Evolutionary conservation across 2,888 invertebrate species (phyloP), one percentile per base, ranked within the genome.

Genomic region (Pycnomerus fuliginosus): DNA sequence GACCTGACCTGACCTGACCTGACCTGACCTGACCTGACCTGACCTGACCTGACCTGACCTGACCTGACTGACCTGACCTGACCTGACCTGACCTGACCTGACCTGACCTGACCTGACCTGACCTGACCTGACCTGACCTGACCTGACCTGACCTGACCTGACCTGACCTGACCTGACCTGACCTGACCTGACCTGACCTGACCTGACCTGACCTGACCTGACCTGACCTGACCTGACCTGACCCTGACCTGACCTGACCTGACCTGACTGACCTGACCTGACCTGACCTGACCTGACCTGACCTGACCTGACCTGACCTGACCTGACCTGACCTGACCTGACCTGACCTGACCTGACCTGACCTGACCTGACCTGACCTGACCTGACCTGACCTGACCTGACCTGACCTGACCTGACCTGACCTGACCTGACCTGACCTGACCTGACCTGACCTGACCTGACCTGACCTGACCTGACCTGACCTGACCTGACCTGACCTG

Each of bases 201-300:
- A 20, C n/a, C n/a, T n/a, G n/a, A n/a, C 20, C 20, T 20, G 20
- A 20, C 20, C 20, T 20, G 20, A 20, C 20, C 20, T 20, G 20
- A 20, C 20, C 20, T 20, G 20, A 20, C 20, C 20, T 20, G 20
- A 20, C 27, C 27, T 35, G 35, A 35, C 25, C 35, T 25, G 36
- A 36, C 36, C 20, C 20, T 20, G 20, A 20, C 20, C 20, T 20
- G 20, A 20, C 20, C 20, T 20, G 20, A 20, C 20, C 20, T 20
- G 20, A 20, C 20, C n/a, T n/a, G n/a, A n/a, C n/a, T n/a, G n/a
- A n/a, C n/a, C n/a, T n/a, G n/a, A n/a, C n/a, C n/a, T n/a, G 20
- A 20, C 20, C 20, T 20, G 20, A 20, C 20, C 20, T 20, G 20
- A 20, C 20, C 20, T 20, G 20, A 20, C 20, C 20, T 20, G 20